Percentiles rank a stretch among this genome's conserved stretches.
Evolutionary conservation across 1,140 invertebrate genomes (phyloP).

Genomic region (Scaptomyza pallida): DNA sequence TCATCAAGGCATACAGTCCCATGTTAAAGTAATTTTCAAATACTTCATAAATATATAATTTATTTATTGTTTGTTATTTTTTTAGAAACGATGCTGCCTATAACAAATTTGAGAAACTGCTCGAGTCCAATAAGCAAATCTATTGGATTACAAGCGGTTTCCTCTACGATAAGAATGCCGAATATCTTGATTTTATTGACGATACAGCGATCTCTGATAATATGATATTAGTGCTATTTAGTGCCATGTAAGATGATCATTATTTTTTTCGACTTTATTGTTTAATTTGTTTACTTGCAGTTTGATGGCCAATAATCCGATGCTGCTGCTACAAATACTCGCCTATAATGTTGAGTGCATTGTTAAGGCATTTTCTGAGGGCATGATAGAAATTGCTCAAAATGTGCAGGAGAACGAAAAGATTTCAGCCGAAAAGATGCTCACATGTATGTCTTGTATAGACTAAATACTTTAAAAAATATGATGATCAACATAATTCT

Average conservation of each 20-base stretch:
- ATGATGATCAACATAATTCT: too few relatives aligned
- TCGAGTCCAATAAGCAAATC: slow-evolving; percentile 80
- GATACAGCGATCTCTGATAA: slow-evolving; percentile 81
- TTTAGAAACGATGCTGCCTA: slow-evolving; percentile 80
- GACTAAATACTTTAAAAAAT: background rate
- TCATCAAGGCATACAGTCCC: slow-evolving; percentile 80
- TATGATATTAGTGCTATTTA: slow-evolving; percentile 83
- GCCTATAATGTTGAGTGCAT: slow-evolving; percentile 82
- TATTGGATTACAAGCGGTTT: slow-evolving; percentile 82
- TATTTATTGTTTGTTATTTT: background rate
- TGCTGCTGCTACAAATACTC: slow-evolving; percentile 82
- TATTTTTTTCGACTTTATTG: background rate
- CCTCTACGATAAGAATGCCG: slow-evolving; percentile 80
- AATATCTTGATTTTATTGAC: slow-evolving; percentile 83
- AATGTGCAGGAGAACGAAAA: slow-evolving; percentile 74
- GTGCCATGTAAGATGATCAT: slow-evolving; percentile 70
- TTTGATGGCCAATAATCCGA: slow-evolving; percentile 80
- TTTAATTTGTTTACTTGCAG: slow-evolving; percentile 32
- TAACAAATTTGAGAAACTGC: slow-evolving; percentile 81
- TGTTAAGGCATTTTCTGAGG: slow-evolving; percentile 81
- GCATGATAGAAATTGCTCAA: slow-evolving; percentile 79
- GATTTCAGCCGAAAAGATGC: slow-evolving; percentile 77
- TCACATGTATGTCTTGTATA: slow-evolving; percentile 62
- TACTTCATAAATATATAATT: background rate
- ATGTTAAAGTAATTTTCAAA: slow-evolving; percentile 71